These are phyloP conservation scores for Axea sp. DNA, from an alignment of 2,888 invertebrate genomes.

Conservation along the genomic window DNA sequence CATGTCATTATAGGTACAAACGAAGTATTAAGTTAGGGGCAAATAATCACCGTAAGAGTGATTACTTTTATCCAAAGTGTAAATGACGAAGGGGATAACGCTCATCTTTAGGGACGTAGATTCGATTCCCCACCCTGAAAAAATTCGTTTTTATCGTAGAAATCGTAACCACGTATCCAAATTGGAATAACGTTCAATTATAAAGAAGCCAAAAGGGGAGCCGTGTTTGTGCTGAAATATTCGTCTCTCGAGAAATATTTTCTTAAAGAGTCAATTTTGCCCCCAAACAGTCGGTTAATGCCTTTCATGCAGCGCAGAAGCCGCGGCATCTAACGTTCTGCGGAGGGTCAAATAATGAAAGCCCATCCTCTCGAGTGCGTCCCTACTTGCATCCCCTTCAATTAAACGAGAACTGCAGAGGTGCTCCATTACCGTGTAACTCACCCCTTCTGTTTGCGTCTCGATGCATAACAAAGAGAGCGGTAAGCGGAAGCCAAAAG, in stretches of 20 bases:
- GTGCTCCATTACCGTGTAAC: conserved; percentile 64
- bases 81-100: too few relatives aligned
- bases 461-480: conserved; percentile 46
- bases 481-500: conserved; percentile 37
- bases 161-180: too few relatives aligned
- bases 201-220: neutral
- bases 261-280: conserved; percentile 57
- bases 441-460: conserved; percentile 62
- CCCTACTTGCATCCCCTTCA: conserved; percentile 63
- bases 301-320: conserved; percentile 51
- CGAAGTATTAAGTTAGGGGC: too few relatives aligned
- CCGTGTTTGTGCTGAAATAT: conserved; percentile 24
- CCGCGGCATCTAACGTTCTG: conserved; percentile 50
- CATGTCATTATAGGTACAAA: too few relatives aligned
- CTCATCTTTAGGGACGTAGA: too few relatives aligned
- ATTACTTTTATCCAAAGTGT: too few relatives aligned
- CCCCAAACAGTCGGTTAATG: conserved; percentile 54
- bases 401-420: conserved; percentile 63
- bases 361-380: conserved; percentile 47
- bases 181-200: too few relatives aligned
- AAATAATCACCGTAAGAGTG: too few relatives aligned
- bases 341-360: conserved; percentile 62
- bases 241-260: conserved; percentile 48
- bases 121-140: too few relatives aligned
- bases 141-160: too few relatives aligned